Percentiles rank a stretch among this genome's conserved stretches.
Conservation (phyloP, 2,888 invertebrate species). For the Lepas anatifera region DNA sequence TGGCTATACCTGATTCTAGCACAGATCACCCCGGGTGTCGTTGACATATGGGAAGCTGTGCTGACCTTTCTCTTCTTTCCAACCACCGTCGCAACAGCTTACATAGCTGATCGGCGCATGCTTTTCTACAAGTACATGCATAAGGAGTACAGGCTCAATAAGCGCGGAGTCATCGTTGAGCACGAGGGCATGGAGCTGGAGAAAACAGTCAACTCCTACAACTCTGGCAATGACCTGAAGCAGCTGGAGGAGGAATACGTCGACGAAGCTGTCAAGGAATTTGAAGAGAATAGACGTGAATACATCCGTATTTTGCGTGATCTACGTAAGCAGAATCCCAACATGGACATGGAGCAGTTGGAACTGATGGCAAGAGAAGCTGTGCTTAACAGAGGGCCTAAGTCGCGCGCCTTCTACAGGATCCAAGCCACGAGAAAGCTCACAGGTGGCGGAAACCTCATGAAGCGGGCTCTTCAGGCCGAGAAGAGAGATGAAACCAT, state of each 20-base stretch:
- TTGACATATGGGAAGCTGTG: constrained; percentile 93
- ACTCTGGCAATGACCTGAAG: constrained; percentile 45
- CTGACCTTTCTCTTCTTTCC: constrained; percentile 96
- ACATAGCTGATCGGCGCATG: constrained; percentile 82
- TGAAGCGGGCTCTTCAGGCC: constrained; percentile 71
- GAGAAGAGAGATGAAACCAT: constrained; percentile 39
- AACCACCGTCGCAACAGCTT: constrained; percentile 87
- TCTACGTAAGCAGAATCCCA: constrained; percentile 78
- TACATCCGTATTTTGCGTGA: constrained; percentile 85
- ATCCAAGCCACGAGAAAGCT: constrained; percentile 93
- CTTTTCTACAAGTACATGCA: constrained; percentile 73
- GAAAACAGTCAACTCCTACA: constrained; percentile 37
- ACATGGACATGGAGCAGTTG: constrained; percentile 75
- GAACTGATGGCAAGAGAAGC: constrained; percentile 90
- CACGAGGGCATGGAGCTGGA: constrained; percentile 57
- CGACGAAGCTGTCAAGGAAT: constrained; percentile 44
- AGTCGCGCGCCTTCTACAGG: constrained; percentile 88
- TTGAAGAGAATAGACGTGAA: constrained; percentile 84
- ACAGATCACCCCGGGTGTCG: constrained; percentile 68
- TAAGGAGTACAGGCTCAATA: constrained; percentile 81
- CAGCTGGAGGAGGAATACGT: constrained; percentile 49
- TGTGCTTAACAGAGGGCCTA: constrained; percentile 80
- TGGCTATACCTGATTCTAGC: constrained; percentile 95
- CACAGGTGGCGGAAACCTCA: constrained; percentile 84
- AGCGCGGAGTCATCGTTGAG: constrained; percentile 80